Evolutionary conservation across 2,797 vertebrate species (phyloP), one percentile per base, ranked within the genome.

Genomic region (Danio choprae): DNA sequence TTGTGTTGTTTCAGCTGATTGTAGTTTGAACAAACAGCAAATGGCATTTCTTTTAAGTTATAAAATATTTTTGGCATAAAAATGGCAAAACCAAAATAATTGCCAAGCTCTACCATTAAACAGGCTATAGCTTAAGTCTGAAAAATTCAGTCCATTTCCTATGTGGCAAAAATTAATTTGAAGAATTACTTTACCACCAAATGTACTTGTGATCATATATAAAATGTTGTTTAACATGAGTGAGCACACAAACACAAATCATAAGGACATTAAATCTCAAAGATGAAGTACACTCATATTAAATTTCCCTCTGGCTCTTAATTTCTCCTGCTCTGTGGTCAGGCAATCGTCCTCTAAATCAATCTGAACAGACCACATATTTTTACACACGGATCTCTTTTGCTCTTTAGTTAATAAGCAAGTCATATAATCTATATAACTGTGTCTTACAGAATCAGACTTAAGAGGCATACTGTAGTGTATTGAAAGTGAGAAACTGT

Each of bases 371-470:
- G 18, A 63, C 9, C 36, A 40, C 44, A 40, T 20, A 16, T 64
- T 55, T 70, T 72, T 15, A 64, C 3, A 56, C 4, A 8, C 40
- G 48, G 38, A 12, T 43, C 29, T 55, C 48, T 40, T 76, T 68
- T 46, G 68, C 12, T 38, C 65, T 58, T 53, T 18, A 44, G 18
- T 51, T 73, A n/a, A 65, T 48, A 55, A 16, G 13, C 29, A 50
- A 16, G 18, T 40, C 8, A 12, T 41, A 48, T 11, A 59, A 44
- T 64, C 46, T 20, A 46, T 53, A 56, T 38, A 18, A 74, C 62
- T 36, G n/a, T 60, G 77, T 82, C 69, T 87, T 83, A 86, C 84
- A 88, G 89, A 80, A 87, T 85, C 60, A 69, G 20, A 73, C 69
- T 29, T 81, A 50, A 63, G 51, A 8, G 58, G 18, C 3, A 38